Evolutionary conservation across 2,113 vertebrate species (phyloP).

Genomic region (Verasper variegatus): DNA sequence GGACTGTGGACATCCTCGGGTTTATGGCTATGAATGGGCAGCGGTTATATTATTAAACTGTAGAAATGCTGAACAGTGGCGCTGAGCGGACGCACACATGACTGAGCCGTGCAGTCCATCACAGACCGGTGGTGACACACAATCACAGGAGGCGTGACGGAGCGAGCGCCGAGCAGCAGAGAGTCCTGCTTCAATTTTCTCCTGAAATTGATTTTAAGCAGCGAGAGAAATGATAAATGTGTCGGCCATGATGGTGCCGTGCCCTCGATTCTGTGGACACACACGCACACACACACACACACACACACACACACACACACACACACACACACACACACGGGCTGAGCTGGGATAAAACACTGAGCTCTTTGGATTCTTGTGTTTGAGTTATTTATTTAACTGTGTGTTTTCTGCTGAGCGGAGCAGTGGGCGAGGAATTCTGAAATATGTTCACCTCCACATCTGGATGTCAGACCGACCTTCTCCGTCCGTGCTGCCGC

Average conservation of each 20-base stretch:
- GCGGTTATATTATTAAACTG: not conserved
- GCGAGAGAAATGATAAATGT: slow-evolving; percentile 23
- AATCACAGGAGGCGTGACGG: slow-evolving; percentile 11
- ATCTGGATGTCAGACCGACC: slow-evolving; percentile 44
- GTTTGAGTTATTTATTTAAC: slow-evolving; percentile 33
- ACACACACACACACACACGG: not conserved
- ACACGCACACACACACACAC: not conserved
- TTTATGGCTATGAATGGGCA: not conserved
- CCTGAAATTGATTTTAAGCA: slow-evolving; percentile 34
- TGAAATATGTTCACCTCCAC: slow-evolving; percentile 42
- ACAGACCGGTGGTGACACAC: not conserved
- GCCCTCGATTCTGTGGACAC: too few relatives aligned
- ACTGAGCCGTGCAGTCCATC: slow-evolving; percentile 1
- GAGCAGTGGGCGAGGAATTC: not conserved
- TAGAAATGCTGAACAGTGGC: not conserved
- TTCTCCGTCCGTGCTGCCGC: not conserved
- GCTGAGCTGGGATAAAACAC: slow-evolving; percentile 10
- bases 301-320: not conserved
- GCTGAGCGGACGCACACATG: not conserved
- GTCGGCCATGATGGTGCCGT: not conserved
- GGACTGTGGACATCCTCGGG: not conserved
- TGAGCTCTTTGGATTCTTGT: slow-evolving; percentile 1
- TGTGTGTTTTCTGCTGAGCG: slow-evolving; percentile 38
- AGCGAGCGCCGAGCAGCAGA: slow-evolving; percentile 7
- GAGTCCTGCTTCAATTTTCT: not conserved